phyloP scores from a whole-genome alignment of 1,140 invertebrate genomes.

The Goniozus legneri region DNA sequence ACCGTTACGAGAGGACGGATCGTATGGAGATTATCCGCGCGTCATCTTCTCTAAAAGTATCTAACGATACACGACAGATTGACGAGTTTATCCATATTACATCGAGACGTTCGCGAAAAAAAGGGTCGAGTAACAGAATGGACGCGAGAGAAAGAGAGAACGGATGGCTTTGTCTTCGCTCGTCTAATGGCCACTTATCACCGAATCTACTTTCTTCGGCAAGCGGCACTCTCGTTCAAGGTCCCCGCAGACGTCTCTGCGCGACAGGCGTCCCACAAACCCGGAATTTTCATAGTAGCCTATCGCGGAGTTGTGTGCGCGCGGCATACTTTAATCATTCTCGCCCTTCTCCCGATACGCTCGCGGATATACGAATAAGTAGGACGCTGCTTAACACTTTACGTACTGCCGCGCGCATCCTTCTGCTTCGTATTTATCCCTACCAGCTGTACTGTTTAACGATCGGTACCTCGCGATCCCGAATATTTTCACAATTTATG shows the following conservation, averaged over 20 bases:
- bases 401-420: neutral
- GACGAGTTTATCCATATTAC: too few relatives aligned
- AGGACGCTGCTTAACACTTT: constrained; percentile 13
- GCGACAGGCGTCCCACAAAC: constrained; percentile 28
- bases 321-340: constrained; percentile 17
- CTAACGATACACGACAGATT: too few relatives aligned
- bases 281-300: constrained; percentile 22
- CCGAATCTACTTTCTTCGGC: constrained; percentile 41
- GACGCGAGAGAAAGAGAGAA: too few relatives aligned
- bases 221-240: constrained; percentile 39
- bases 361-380: constrained; percentile 25
- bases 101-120: too few relatives aligned
- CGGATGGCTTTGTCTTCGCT: too few relatives aligned
- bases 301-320: neutral
- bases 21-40: too few relatives aligned
- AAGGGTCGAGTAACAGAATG: too few relatives aligned
- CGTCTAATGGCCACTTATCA: constrained; percentile 21
- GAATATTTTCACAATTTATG: too few relatives aligned
- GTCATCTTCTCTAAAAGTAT: too few relatives aligned
- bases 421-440: neutral
- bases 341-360: constrained; percentile 13
- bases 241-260: constrained; percentile 23
- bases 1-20: too few relatives aligned
- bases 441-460: too few relatives aligned
- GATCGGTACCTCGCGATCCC: too few relatives aligned